Evolutionary conservation across 2,113 vertebrate genomes (phyloP), one percentile per base, ranked within the genome.

Genomic region (Corapipo altera): DNA sequence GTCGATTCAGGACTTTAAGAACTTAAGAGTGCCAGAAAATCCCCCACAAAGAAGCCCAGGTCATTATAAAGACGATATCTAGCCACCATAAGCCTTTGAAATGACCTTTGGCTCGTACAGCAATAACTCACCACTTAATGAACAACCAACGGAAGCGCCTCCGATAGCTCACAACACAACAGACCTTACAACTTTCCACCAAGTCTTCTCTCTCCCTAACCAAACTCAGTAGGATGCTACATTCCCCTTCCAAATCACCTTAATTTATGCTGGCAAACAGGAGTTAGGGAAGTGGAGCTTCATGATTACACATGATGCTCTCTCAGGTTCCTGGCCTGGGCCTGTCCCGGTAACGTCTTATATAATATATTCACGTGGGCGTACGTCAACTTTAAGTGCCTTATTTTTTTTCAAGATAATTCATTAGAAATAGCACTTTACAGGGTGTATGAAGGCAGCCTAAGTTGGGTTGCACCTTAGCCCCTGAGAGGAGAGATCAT

Each of bases 41-140:
- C 98, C 98, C 97, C 97, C 97, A 98, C 98, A 99, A 99, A 99
- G 98, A 97, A 95, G 98, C 96, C 96, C 88, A 44, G 97, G 98
- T 97, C 97, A 97, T 98, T 98, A 97, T 97, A 97, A 97, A 98
- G 98, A 98, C 98, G 97, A 98, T 98, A 98, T 99, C 98, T 98
- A 98, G 97, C 98, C 98, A 97, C 98, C 98, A 98, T 99, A 99
- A 99, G 99, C 99, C 98, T 99, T 99, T 99, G 98, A 97, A 97
- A 97, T 99, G 99, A 99, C 99, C 99, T 99, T 98, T 98, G 98
- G 98, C 99, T 99, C 96, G 91, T 81, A 95, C 94, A 92, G 98
- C 98, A 98, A 99, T 99, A 99, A 99, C 99, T 98, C 99, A 99
- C 98, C 99, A 98, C 99, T 99, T 99, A 99, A 99, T 99, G 99